These are phyloP conservation scores for Drosophila tristis DNA, from an alignment of 1,140 invertebrate genomes.

Conservation along the genomic window DNA sequence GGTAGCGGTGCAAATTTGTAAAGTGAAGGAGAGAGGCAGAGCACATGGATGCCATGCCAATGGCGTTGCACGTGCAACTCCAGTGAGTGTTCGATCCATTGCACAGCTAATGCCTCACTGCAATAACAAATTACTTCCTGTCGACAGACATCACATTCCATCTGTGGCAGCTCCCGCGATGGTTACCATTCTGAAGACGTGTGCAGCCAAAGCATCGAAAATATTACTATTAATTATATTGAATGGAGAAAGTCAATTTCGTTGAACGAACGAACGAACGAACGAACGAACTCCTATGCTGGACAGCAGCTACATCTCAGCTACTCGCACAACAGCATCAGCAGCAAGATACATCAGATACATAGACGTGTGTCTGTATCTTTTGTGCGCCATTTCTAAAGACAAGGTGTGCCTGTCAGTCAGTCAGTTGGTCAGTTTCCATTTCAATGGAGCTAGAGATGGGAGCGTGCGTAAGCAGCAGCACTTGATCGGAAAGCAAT, in stretches of 20 bases:
- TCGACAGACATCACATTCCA: conserved; percentile 21
- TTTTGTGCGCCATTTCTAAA: conserved; percentile 79
- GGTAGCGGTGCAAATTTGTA: conserved; percentile 63
- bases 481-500: not conserved
- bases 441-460: conserved; percentile 61
- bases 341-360: conserved; percentile 10
- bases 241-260: conserved; percentile 82
- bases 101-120: conserved; percentile 54
- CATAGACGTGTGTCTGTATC: conserved; percentile 10
- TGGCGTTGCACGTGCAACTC: conserved; percentile 40
- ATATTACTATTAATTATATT: conserved; percentile 83
- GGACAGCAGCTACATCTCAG: conserved; percentile 29
- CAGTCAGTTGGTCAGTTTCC: conserved; percentile 68
- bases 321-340: not conserved
- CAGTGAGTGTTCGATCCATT: conserved; percentile 31
- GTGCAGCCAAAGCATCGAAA: conserved; percentile 55
- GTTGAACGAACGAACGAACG: conserved; percentile 66
- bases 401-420: conserved; percentile 64
- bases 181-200: conserved; percentile 71
- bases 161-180: conserved; percentile 12
- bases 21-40: conserved; percentile 6
- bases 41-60: conserved; percentile 19
- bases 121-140: conserved; percentile 81
- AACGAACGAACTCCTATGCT: conserved; percentile 41
- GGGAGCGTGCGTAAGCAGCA: conserved; percentile 10